Evolutionary conservation across 2,797 vertebrate genomes (phyloP).

Genomic region (Vireo griseus): DNA sequence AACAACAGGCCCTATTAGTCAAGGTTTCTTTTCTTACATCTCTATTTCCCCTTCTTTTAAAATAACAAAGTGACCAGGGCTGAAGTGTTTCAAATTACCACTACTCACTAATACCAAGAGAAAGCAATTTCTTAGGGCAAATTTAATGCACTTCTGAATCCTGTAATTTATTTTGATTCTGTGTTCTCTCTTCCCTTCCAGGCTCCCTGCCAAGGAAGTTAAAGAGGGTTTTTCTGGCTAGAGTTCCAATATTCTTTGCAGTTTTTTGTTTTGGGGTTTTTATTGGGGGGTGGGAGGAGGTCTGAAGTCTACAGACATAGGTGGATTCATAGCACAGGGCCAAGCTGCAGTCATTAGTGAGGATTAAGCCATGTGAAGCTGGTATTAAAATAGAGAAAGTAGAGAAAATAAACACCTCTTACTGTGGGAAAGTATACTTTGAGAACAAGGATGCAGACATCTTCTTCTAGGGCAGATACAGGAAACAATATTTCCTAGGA

Average conservation of each 20-base stretch:
- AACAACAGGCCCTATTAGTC: not conserved
- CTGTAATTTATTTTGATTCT: slow-evolving; percentile 58
- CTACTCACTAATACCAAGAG: slow-evolving; percentile 16
- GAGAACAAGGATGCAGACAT: not conserved
- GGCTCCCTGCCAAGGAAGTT: slow-evolving; percentile 46
- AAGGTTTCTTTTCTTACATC: not conserved
- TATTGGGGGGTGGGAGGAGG: not conserved
- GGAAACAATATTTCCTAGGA: not conserved
- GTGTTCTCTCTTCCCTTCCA: slow-evolving; percentile 32
- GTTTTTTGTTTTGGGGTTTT: not conserved
- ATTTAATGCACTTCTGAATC: slow-evolving; percentile 58
- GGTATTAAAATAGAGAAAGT: not conserved
- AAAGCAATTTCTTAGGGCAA: slow-evolving; percentile 52
- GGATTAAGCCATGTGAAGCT: not conserved
- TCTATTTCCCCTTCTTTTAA: slow-evolving; percentile 19
- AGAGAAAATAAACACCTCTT: not conserved
- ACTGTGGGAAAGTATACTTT: not conserved
- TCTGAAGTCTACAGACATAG: slow-evolving; percentile 7
- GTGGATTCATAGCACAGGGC: not conserved
- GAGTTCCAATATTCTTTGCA: slow-evolving; percentile 32
- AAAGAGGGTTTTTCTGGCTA: slow-evolving; percentile 20
- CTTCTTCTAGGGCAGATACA: not conserved
- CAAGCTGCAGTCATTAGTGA: not conserved
- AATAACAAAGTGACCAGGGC: not conserved
- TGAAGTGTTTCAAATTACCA: slow-evolving; percentile 35